Percentiles rank a stretch among this genome's conserved stretches.
Evolutionary conservation across 1,140 invertebrate species (phyloP).

Genomic region (Calosoma granatense): DNA sequence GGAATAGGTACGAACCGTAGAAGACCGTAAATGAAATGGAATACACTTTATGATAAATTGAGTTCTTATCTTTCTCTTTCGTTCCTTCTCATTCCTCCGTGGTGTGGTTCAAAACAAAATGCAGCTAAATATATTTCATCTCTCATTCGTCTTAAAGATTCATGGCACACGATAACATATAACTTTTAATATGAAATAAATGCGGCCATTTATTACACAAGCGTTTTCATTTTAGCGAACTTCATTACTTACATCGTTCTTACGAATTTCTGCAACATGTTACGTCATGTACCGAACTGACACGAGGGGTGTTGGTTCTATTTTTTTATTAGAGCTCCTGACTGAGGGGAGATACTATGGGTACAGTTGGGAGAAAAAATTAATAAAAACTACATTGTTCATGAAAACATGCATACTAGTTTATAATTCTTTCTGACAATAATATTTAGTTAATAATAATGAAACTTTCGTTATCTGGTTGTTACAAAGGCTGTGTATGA

Average conservation of each 20-base stretch:
- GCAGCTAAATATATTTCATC: conserved; percentile 4
- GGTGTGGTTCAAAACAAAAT: conserved; percentile 3
- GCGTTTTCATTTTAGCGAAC: neutral
- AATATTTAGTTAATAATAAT: too few relatives aligned
- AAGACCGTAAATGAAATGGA: conserved; percentile 1
- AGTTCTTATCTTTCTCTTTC: neutral
- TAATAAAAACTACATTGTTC: too few relatives aligned
- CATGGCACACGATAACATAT: conserved; percentile 1
- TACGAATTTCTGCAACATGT: neutral
- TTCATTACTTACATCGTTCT: neutral
- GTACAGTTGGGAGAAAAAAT: too few relatives aligned
- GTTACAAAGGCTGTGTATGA: too few relatives aligned
- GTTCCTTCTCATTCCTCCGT: neutral
- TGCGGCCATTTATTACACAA: neutral
- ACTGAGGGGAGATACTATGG: too few relatives aligned
- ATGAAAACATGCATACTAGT: too few relatives aligned
- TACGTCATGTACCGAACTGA: too few relatives aligned
- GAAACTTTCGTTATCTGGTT: too few relatives aligned
- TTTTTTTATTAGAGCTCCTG: too few relatives aligned
- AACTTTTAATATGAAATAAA: conserved; percentile 6
- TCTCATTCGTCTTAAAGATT: conserved; percentile 6
- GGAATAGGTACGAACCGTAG: neutral
- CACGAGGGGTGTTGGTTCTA: too few relatives aligned
- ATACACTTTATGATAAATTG: conserved; percentile 7
- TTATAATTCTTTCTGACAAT: too few relatives aligned